Evolutionary conservation across 2,797 vertebrate genomes (phyloP).

Genomic region (Pseudocheirus occidentalis): DNA sequence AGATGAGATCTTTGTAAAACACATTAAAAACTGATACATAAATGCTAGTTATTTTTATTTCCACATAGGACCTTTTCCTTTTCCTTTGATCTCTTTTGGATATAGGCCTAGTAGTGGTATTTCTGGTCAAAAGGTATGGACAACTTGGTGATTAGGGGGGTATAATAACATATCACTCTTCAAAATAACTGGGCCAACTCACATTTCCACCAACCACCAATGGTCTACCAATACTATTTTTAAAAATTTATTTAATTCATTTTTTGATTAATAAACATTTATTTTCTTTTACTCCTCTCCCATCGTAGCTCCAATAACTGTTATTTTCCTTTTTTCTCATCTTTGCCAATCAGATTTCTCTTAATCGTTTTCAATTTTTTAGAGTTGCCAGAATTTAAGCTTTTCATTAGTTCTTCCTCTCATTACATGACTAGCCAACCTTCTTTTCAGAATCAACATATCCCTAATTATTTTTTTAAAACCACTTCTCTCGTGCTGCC

Average conservation of each 20-base stretch:
- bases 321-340: conserved; percentile 64
- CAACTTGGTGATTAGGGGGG: not conserved
- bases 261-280: not conserved
- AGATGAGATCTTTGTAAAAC: not conserved
- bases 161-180: not conserved
- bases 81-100: not conserved
- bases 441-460: not conserved
- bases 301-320: conserved; percentile 59
- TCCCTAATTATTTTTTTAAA: not conserved
- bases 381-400: not conserved
- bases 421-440: not conserved
- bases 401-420: not conserved
- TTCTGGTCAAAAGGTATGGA: not conserved
- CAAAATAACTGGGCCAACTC: not conserved
- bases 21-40: not conserved
- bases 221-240: not conserved
- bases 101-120: not conserved
- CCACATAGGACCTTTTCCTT: not conserved
- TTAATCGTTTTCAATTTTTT: not conserved
- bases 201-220: not conserved
- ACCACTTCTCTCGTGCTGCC: not conserved
- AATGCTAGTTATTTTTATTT: not conserved
- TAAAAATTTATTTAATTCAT: not conserved
- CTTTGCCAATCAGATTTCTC: not conserved
- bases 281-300: not conserved